These are phyloP conservation scores for Leucoraja erinaceus DNA, from an alignment of 2,113 vertebrate species.

Conservation along the genomic window DNA sequence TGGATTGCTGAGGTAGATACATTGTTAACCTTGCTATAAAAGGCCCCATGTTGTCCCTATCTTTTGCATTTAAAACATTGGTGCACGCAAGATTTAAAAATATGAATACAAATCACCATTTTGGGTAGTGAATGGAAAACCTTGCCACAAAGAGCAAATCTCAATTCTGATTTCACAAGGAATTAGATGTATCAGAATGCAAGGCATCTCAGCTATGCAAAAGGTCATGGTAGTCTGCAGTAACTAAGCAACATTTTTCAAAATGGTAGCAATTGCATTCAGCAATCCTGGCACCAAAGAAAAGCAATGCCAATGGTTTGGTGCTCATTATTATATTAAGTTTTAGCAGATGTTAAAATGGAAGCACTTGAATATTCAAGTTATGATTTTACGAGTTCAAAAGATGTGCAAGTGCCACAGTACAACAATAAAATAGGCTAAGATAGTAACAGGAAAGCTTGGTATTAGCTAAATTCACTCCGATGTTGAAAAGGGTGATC, in stretches of 20 bases:
- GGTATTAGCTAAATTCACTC: too few species aligned
- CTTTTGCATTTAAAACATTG: not conserved
- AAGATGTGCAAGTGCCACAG: too few species aligned
- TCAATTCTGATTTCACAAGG: not conserved
- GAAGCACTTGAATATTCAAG: not conserved
- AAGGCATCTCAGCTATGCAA: conserved; percentile 23
- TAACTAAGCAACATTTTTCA: conserved; percentile 29
- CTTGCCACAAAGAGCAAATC: not conserved
- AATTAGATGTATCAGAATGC: not conserved
- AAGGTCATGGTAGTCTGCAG: not conserved
- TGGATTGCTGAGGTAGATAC: not conserved
- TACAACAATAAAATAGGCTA: too few species aligned
- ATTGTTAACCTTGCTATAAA: not conserved
- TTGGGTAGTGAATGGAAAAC: not conserved
- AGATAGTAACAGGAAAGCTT: too few species aligned
- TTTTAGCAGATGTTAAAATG: not conserved
- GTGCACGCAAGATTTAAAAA: not conserved
- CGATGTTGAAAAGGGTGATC: too few species aligned
- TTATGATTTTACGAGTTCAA: not conserved
- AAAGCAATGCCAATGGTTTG: not conserved
- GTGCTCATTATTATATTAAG: not conserved
- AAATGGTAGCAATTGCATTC: conserved; percentile 2
- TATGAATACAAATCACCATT: not conserved
- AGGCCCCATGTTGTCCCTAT: too few species aligned
- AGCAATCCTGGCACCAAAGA: not conserved